Evolutionary conservation across 2,888 invertebrate genomes (phyloP).

Genomic region (Ethmia dodecea): DNA sequence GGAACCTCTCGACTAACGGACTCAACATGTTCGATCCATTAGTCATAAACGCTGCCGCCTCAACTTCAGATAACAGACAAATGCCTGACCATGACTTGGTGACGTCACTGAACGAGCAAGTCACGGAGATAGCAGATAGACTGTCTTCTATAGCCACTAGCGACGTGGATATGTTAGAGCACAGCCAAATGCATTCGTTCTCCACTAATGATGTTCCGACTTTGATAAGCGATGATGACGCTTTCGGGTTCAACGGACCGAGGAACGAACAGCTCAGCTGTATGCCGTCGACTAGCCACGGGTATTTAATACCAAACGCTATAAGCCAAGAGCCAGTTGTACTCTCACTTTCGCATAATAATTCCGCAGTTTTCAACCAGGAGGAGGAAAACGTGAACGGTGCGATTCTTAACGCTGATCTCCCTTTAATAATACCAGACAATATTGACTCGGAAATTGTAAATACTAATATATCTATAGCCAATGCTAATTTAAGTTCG

Average conservation of each 20-base stretch:
- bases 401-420: conserved; percentile 47
- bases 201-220: conserved; percentile 66
- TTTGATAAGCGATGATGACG: conserved; percentile 48
- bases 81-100: conserved; percentile 65
- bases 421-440: conserved; percentile 59
- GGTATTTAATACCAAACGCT: conserved; percentile 80
- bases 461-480: conserved; percentile 78
- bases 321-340: conserved; percentile 78
- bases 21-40: conserved; percentile 72
- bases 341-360: conserved; percentile 69
- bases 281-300: conserved; percentile 80
- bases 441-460: conserved; percentile 59
- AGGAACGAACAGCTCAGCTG: conserved; percentile 65
- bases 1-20: conserved; percentile 67
- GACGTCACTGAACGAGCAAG: conserved; percentile 69
- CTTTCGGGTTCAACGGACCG: conserved; percentile 39
- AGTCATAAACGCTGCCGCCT: conserved; percentile 60
- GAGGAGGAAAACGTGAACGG: conserved; percentile 47
- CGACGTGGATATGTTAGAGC: conserved; percentile 54
- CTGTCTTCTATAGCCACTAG: conserved; percentile 57
- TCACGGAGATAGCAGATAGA: conserved; percentile 68
- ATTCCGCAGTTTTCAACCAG: conserved; percentile 61
- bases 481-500: conserved; percentile 79
- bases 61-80: conserved; percentile 47
- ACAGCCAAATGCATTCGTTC: conserved; percentile 59